Base-by-base conservation (phyloP, 2,888 invertebrate species). In the Mythimna impura region DNA sequence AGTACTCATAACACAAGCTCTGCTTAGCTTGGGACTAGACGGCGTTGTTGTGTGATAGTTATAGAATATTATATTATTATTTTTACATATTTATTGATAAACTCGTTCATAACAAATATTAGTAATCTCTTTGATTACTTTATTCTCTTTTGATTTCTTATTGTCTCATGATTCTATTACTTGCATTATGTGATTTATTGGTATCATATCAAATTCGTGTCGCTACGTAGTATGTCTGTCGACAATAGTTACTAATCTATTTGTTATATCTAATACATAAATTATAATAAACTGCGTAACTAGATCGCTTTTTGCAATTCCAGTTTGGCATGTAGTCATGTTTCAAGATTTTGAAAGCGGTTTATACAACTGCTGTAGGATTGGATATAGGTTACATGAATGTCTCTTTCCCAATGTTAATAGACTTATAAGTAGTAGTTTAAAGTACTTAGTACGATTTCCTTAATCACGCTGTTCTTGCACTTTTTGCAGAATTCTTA, bases 201-300 rank as follows among this genome's bases (percentile, higher is more conserved):
- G 20, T 25, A 47, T 25, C 47, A 5, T 65, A 60, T 65, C 6
- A 58, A 73, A 62, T 62, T 64, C 30, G 72, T 50, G 30, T 47
- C 67, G 65, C 64, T 71, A 20, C 64, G 22, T 10, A 60, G 57
- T 68, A 72, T 77, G 43, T 66, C 73, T 73, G 81, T 81, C 81
- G 64, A 77, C 81, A 80, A 80, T 73, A 64, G 78, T 77, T 61
- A 73, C 69, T 81, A 69, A 73, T 80, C 81, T 81, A 57, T 73
- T 81, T 81, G 80, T 80, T 81, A 73, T 73, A 80, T 81, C 78
- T 77, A 64, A 73, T 81, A 73, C 81, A 80, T 81, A 77, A 80
- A 81, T 81, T 77, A 76, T 81, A 81, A 40, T 80, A 81, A 77
- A 73, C 78, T 73, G 54, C 82, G 80, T 78, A 81, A 81, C 74